Evolutionary conservation across 2,888 invertebrate genomes (phyloP).

Genomic region (Catocala nupta): DNA sequence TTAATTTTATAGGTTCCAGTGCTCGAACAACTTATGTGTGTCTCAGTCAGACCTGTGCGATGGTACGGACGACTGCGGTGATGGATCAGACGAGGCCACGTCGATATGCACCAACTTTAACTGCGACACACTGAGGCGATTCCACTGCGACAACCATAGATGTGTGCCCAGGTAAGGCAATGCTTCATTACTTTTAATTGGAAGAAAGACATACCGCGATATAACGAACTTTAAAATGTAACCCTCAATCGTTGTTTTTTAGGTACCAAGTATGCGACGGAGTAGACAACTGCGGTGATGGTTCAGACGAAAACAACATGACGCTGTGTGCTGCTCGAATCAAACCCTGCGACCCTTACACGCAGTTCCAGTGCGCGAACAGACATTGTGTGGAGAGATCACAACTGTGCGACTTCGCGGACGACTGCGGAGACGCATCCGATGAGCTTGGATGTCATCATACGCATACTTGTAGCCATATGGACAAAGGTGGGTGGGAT

Average conservation of each 20-base stretch:
- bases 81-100: conserved; percentile 95
- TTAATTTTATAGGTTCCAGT: conserved; percentile 91
- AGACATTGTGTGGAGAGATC: conserved; percentile 93
- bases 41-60: conserved; percentile 96
- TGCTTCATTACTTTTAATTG: too few relatives aligned
- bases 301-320: conserved; percentile 98
- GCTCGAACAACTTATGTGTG: conserved; percentile 96
- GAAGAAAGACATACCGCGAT: too few relatives aligned
- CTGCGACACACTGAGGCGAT: conserved; percentile 93
- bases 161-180: conserved; percentile 90
- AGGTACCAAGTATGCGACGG: conserved; percentile 96
- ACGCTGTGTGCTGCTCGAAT: conserved; percentile 93
- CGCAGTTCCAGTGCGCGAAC: conserved; percentile 96
- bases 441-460: conserved; percentile 97
- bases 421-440: conserved; percentile 96
- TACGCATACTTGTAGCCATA: conserved; percentile 85
- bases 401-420: conserved; percentile 95
- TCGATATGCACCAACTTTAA: conserved; percentile 94
- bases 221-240: too few relatives aligned
- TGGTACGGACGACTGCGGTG: conserved; percentile 97
- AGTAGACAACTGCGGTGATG: conserved; percentile 97
- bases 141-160: conserved; percentile 96
- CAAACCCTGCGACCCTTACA: conserved; percentile 91
- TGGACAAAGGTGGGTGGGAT: conserved; percentile 68
- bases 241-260: not conserved